Conservation (phyloP, 2,888 invertebrate species). For the Thereva unica region DNA sequence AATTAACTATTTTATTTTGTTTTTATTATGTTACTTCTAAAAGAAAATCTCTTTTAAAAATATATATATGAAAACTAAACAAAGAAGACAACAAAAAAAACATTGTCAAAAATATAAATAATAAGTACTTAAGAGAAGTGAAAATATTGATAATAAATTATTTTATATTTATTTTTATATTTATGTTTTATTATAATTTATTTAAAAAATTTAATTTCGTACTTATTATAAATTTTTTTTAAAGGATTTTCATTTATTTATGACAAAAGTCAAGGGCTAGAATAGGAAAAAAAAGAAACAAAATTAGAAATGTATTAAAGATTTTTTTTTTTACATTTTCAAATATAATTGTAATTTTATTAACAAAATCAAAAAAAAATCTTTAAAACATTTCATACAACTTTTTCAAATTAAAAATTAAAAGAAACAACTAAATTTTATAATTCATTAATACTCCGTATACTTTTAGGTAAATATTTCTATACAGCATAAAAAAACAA, state of each 20-base stretch:
- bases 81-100: constrained; percentile 31
- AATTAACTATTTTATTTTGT: constrained; percentile 30
- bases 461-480: constrained; percentile 19
- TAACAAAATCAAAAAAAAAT: constrained; percentile 9
- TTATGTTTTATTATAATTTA: constrained; percentile 8
- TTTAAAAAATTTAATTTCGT: not conserved
- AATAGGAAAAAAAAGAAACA: not conserved
- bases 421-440: constrained; percentile 4
- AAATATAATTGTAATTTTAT: constrained; percentile 4
- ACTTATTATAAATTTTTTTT: not conserved
- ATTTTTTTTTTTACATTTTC: not conserved
- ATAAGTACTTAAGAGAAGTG: constrained; percentile 1
- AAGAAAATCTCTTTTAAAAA: constrained; percentile 18
- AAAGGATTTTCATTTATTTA: not conserved
- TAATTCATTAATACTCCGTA: constrained; percentile 28
- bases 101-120: constrained; percentile 28
- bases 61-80: constrained; percentile 25
- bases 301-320: constrained; percentile 3
- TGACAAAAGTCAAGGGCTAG: constrained; percentile 5
- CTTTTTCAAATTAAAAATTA: not conserved
- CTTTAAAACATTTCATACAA: not conserved
- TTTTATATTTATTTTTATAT: constrained; percentile 8
- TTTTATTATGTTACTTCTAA: constrained; percentile 18
- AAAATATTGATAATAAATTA: constrained; percentile 5
- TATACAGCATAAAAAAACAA: constrained; percentile 19